phyloP scores from a whole-genome alignment of 2,888 invertebrate genomes.

The Carpatolechia fugitivella region DNA sequence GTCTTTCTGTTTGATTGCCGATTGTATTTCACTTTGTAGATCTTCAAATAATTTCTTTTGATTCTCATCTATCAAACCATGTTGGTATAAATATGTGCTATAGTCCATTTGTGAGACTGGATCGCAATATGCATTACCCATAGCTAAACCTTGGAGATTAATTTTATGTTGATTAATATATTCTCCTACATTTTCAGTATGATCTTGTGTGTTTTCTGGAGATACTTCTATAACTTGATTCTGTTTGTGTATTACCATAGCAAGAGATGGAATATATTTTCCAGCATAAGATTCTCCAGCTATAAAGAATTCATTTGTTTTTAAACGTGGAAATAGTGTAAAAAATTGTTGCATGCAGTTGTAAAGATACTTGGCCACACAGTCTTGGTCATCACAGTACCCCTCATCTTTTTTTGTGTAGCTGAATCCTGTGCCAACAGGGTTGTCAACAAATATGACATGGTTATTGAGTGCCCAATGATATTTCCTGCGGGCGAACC shows the following conservation, averaged over 20 bases:
- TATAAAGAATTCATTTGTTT: constrained; percentile 76
- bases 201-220: background rate
- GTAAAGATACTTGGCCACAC: constrained; percentile 77
- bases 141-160: constrained; percentile 49
- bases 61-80: constrained; percentile 33
- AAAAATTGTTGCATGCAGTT: constrained; percentile 78
- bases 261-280: constrained; percentile 72
- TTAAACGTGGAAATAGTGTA: constrained; percentile 75
- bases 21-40: constrained; percentile 76
- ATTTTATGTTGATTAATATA: constrained; percentile 42
- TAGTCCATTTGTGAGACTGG: constrained; percentile 21
- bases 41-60: constrained; percentile 76
- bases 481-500: constrained; percentile 59
- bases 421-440: constrained; percentile 83
- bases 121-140: constrained; percentile 22
- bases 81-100: constrained; percentile 20
- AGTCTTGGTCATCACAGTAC: constrained; percentile 76
- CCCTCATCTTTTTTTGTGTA: constrained; percentile 76
- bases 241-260: constrained; percentile 71
- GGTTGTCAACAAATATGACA: constrained; percentile 82
- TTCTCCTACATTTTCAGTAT: background rate
- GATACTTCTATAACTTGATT: constrained; percentile 35
- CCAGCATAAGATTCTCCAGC: constrained; percentile 83
- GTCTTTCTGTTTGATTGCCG: constrained; percentile 80
- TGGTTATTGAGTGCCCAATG: constrained; percentile 80